These are phyloP conservation scores for Muscicapa striata DNA, from an alignment of 2,797 vertebrate genomes.

Conservation along the genomic window DNA sequence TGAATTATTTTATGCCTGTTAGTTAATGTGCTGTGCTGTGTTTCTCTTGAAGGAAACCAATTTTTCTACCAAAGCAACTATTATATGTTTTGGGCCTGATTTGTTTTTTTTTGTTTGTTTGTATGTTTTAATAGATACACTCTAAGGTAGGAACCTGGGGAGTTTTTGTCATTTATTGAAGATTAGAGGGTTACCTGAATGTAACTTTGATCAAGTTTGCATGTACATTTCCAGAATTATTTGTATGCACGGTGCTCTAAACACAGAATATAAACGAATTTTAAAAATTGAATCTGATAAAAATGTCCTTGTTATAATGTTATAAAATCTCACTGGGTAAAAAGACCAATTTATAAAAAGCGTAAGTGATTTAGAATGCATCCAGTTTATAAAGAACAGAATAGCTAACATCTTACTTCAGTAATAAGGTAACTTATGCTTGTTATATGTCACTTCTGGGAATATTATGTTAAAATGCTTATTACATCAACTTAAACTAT, in stretches of 20 bases:
- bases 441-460: neutral
- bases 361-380: neutral
- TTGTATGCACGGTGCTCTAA: neutral
- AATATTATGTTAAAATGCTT: neutral
- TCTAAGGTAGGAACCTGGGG: neutral
- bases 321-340: neutral
- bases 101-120: slow-evolving; percentile 34
- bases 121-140: slow-evolving; percentile 14
- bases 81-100: slow-evolving; percentile 24
- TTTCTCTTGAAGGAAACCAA: slow-evolving; percentile 24
- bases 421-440: neutral
- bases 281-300: neutral
- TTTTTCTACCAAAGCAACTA: slow-evolving; percentile 46
- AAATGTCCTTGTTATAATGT: neutral
- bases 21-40: slow-evolving; percentile 61
- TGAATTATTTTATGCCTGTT: slow-evolving; percentile 63
- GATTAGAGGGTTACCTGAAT: neutral
- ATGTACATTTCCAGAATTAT: neutral
- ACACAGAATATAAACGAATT: neutral
- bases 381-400: neutral
- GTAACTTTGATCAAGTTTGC: neutral
- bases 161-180: neutral
- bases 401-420: neutral
- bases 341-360: neutral
- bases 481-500: neutral